These are phyloP conservation scores for Otus scops DNA, from an alignment of 2,797 vertebrate genomes.

Conservation along the genomic window DNA sequence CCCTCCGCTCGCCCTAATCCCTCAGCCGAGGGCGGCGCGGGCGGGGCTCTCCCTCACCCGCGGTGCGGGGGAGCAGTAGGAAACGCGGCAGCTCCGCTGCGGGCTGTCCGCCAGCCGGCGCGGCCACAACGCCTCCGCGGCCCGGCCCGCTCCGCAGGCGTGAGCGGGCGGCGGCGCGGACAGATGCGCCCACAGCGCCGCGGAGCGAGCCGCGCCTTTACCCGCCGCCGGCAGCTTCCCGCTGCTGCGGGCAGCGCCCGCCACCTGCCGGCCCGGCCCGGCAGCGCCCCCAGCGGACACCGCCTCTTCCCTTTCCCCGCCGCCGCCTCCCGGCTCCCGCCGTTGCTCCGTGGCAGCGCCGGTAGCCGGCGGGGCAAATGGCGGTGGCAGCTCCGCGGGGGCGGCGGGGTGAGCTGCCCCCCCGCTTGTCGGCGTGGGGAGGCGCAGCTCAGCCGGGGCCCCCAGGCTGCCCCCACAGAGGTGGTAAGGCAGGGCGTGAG, in stretches of 20 bases:
- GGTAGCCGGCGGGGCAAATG: neutral
- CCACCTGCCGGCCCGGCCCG: neutral
- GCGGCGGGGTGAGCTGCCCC: too few relatives aligned
- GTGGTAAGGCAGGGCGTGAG: rapidly evolving
- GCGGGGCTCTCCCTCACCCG: too few relatives aligned
- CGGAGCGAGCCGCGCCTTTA: rapidly evolving
- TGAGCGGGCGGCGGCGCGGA: neutral
- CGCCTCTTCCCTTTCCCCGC: too few relatives aligned
- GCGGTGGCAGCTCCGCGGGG: too few relatives aligned
- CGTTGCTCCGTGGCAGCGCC: too few relatives aligned
- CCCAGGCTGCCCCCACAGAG: too few relatives aligned
- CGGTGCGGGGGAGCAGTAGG: too few relatives aligned
- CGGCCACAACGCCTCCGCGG: too few relatives aligned
- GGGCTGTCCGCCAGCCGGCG: too few relatives aligned
- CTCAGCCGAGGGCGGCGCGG: neutral
- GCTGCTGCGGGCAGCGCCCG: neutral
- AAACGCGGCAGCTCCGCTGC: neutral
- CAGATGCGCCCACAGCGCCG: neutral
- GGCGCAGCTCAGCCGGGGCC: too few relatives aligned
- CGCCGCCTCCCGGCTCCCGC: neutral
- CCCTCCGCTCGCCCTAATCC: too few relatives aligned
- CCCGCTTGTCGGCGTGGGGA: rapidly evolving
- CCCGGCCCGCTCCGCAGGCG: neutral
- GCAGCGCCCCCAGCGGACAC: neutral
- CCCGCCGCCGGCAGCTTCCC: rapidly evolving